Base-by-base conservation (phyloP, 2,888 invertebrate genomes). In the Macaria notata region DNA sequence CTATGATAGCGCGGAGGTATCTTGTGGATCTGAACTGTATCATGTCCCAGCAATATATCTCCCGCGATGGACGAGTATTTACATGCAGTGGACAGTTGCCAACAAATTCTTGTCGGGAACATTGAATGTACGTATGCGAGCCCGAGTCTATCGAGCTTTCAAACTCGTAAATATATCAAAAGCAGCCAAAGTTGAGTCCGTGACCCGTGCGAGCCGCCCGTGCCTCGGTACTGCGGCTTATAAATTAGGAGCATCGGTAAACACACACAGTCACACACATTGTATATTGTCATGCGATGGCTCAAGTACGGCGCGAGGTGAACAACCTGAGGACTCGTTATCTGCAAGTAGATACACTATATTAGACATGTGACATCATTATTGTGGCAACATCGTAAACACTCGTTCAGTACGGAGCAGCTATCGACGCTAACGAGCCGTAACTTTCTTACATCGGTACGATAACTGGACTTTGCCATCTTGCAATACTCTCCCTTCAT, bases 341-440 rank as follows among this genome's bases (percentile, higher is more conserved):
- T 89, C 89, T 83, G 72, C 76, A 72, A 81, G 81, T 76, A 81
- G 80, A 81, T 78, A 79, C 71, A 81, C 77, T 81, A 79, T 81
- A 87, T 86, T 83, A 82, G 81, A 83, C 76, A 71, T 79, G 79
- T 86, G 86, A 86, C 84, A 86, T 87, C 83, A 88, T 84, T 84
- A 84, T 78, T 76, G 78, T 76, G 73, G 71, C 76, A 78, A 77
- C 75, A 71, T 75, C 71, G 78, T 75, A 76, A 78, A 76, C 72
- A 73, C 77, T 76, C 63, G 72, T 70, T 66, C 68, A 73, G 71
- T 70, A 65, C 69, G 62, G 50, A 38, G 70, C 69, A 69, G 62
- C 64, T 81, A 79, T 80, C 77, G 70, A 69, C 71, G 69, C 71
- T 68, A 64, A 62, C 60, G 64, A 63, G 59, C 49, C 51, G 52